Base-by-base conservation (phyloP, 2,113 vertebrate genomes). In the Oryzias javanicus region DNA sequence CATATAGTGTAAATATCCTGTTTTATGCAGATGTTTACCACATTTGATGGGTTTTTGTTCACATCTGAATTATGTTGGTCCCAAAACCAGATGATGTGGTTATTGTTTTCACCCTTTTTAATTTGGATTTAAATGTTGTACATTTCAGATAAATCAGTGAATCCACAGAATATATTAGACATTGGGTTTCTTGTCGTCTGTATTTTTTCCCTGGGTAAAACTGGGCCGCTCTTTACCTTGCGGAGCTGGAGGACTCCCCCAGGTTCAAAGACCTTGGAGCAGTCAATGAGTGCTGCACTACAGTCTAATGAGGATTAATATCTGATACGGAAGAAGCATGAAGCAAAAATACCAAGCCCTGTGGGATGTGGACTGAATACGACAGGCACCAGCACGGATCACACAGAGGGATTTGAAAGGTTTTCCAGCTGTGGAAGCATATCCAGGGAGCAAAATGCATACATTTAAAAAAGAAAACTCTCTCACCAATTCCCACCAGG, bases 251-350 rank as follows among this genome's bases (percentile, higher is more conserved):
- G 77, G 65, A 64, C 42, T 76, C 64, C 75, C 65, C 68, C 53
- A 67, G 80, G 76, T 84, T 85, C 72, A 82, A 78, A 86, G 80
- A 80, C 78, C 80, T 76, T 17, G 42, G 64, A 81, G 83, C 78
- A 88, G 85, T 89, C 88, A 86, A 83, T 86, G 78, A 87, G 84
- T 75, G 81, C 69, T 71, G 85, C 70, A 74, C 78, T 72, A 67
- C 53, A 77, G 68, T 75, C 84, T 91, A 90, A 90, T 90, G 86
- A 89, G 88, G 86, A 91, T 90, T 88, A 90, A 91, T 90, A 87
- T 60, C 76, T 74, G 72, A 72, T 76, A 68, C 65, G 13, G 64
- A 72, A 59, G 76, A 82, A 72, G 77, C 74, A 70, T 64, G 74
- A 68, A 76, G 83, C 78, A 88, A 83, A 87, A 91, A 89, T 82